phyloP scores from a whole-genome alignment of 2,888 invertebrate species.

The Cheilosia pagana region DNA sequence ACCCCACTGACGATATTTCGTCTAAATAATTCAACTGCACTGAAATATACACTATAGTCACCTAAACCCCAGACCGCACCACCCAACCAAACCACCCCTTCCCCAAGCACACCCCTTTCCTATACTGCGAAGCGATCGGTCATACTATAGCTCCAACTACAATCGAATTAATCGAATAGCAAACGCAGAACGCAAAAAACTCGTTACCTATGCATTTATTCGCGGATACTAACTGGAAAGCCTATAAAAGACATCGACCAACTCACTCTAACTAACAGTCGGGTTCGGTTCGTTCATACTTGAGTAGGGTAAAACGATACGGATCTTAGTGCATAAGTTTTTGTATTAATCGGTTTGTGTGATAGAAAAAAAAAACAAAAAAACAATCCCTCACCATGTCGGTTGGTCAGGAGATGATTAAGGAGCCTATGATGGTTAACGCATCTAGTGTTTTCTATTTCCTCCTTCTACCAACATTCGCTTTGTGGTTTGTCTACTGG shows the following conservation, averaged over 20 bases:
- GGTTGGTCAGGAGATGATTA: conserved; percentile 80
- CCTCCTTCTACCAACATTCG: conserved; percentile 88
- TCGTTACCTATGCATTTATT: conserved; percentile 73
- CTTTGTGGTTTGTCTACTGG: conserved; percentile 91
- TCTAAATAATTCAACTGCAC: conserved; percentile 41
- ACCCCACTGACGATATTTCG: conserved; percentile 16
- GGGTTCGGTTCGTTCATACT: conserved; percentile 75
- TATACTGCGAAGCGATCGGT: conserved; percentile 14
- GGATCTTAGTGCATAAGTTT: conserved; percentile 41
- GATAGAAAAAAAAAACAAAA: conserved; percentile 32
- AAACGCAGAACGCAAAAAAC: conserved; percentile 45
- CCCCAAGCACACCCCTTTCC: conserved; percentile 2
- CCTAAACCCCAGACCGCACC: conserved; percentile 45
- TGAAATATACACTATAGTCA: conserved; percentile 41
- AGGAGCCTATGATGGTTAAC: conserved; percentile 82
- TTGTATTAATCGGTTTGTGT: conserved; percentile 21
- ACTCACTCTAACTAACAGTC: conserved; percentile 61
- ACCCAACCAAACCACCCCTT: conserved; percentile 2
- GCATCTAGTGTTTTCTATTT: conserved; percentile 89
- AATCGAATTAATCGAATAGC: conserved; percentile 44
- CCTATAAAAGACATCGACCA: conserved; percentile 75
- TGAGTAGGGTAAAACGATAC: conserved; percentile 72
- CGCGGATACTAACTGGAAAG: conserved; percentile 64
- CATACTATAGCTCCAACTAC: conserved; percentile 28
- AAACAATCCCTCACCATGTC: conserved; percentile 75